phyloP scores from a whole-genome alignment of 2,888 invertebrate genomes.

The Nomada goodeniana region DNA sequence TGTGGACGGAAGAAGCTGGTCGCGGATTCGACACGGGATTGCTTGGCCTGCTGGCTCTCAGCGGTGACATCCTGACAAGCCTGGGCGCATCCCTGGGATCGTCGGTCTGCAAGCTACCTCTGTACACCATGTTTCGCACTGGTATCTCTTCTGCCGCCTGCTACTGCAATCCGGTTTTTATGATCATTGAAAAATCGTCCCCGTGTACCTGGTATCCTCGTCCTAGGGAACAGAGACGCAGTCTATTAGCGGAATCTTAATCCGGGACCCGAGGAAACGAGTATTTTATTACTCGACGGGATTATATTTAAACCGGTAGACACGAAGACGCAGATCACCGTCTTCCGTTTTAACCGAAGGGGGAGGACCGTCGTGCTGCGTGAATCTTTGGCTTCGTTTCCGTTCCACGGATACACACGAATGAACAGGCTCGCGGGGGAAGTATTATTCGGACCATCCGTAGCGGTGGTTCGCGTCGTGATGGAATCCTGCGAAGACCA shows the following conservation, averaged over 20 bases:
- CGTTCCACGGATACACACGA: neutral
- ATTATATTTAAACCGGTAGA: constrained; percentile 22
- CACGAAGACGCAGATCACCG: constrained; percentile 13
- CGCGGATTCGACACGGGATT: constrained; percentile 46
- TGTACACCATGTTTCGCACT: constrained; percentile 76
- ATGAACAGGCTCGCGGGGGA: neutral
- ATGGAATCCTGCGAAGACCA: neutral
- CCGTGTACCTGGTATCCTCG: constrained; percentile 3
- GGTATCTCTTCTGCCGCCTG: neutral
- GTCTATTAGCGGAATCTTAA: constrained; percentile 9
- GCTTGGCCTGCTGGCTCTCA: constrained; percentile 73
- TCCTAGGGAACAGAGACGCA: constrained; percentile 23
- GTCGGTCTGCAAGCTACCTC: constrained; percentile 80
- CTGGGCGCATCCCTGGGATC: constrained; percentile 78
- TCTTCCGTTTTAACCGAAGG: constrained; percentile 22
- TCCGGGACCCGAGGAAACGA: constrained; percentile 2
- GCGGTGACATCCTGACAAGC: constrained; percentile 78
- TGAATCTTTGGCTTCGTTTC: constrained; percentile 7
- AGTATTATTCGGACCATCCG: neutral
- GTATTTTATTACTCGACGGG: constrained; percentile 14
- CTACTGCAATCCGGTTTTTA: constrained; percentile 13
- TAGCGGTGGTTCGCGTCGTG: neutral
- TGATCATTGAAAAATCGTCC: constrained; percentile 31
- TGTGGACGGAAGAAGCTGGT: constrained; percentile 38
- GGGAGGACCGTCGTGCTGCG: neutral